These are phyloP conservation scores for Sitophilus oryzae DNA, from an alignment of 1,140 invertebrate genomes.

Conservation along the genomic window DNA sequence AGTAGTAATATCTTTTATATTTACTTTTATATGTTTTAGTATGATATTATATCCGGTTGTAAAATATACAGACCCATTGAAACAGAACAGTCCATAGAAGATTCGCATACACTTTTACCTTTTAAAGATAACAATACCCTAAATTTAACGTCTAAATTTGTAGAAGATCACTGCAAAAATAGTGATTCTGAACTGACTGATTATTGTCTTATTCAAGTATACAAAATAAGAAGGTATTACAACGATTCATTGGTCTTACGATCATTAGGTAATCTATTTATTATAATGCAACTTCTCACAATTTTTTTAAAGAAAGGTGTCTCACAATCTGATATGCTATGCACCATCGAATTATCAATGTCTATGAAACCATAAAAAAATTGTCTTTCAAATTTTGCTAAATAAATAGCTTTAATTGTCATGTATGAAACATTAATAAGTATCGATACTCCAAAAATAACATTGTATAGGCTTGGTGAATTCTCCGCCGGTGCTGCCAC, in stretches of 20 bases:
- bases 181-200: background rate
- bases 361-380: background rate
- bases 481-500: too few species aligned
- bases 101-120: background rate
- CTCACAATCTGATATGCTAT: too few species aligned
- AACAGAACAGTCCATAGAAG: background rate
- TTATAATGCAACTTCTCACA: too few species aligned
- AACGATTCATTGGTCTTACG: slow-evolving; percentile 20
- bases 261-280: slow-evolving; percentile 16
- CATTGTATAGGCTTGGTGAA: too few species aligned
- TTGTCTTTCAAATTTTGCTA: too few species aligned
- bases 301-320: too few species aligned
- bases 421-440: too few species aligned
- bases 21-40: too few species aligned
- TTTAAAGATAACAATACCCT: background rate
- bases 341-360: background rate
- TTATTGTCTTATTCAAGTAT: slow-evolving; percentile 24
- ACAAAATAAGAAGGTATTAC: slow-evolving; percentile 23
- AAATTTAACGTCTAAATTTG: background rate
- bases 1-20: too few species aligned
- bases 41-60: background rate
- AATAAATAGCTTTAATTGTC: too few species aligned
- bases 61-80: background rate
- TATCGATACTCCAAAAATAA: too few species aligned
- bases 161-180: background rate